Evolutionary conservation across 2,888 invertebrate genomes (phyloP).

Genomic region (Drosophila fulvimacula): DNA sequence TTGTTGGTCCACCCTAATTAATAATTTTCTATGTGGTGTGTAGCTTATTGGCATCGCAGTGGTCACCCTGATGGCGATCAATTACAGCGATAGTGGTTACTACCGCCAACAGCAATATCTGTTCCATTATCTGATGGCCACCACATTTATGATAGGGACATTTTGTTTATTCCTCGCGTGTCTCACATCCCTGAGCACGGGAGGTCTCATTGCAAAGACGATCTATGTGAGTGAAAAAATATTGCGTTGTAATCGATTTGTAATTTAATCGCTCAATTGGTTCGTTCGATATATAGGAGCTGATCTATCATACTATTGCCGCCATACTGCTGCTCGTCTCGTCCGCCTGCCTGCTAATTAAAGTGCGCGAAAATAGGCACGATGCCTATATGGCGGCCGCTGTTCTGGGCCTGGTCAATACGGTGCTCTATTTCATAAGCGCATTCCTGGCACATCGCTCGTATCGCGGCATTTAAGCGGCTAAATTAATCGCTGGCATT

Average conservation of each 20-base stretch:
- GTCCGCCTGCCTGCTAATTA: slow-evolving; percentile 89
- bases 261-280: neutral
- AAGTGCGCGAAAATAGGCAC: slow-evolving; percentile 87
- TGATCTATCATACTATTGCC: slow-evolving; percentile 91
- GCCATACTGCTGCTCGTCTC: slow-evolving; percentile 90
- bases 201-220: slow-evolving; percentile 92
- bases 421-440: slow-evolving; percentile 90
- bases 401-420: slow-evolving; percentile 90
- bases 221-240: slow-evolving; percentile 81
- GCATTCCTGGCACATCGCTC: slow-evolving; percentile 91
- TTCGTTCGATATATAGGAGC: slow-evolving; percentile 87
- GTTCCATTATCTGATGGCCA: slow-evolving; percentile 90
- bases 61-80: slow-evolving; percentile 89
- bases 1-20: slow-evolving; percentile 3
- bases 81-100: slow-evolving; percentile 83
- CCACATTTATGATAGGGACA: slow-evolving; percentile 92
- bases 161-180: slow-evolving; percentile 91
- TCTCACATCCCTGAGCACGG: slow-evolving; percentile 91
- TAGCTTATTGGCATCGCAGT: slow-evolving; percentile 91
- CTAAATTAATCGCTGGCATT: slow-evolving; percentile 36
- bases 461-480: slow-evolving; percentile 89
- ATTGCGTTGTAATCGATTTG: too few species aligned
- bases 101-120: slow-evolving; percentile 85
- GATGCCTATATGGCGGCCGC: slow-evolving; percentile 90
- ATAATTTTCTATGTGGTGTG: neutral